phyloP scores from a whole-genome alignment of 2,113 vertebrate genomes.

The Heterotilapia buettikoferi region DNA sequence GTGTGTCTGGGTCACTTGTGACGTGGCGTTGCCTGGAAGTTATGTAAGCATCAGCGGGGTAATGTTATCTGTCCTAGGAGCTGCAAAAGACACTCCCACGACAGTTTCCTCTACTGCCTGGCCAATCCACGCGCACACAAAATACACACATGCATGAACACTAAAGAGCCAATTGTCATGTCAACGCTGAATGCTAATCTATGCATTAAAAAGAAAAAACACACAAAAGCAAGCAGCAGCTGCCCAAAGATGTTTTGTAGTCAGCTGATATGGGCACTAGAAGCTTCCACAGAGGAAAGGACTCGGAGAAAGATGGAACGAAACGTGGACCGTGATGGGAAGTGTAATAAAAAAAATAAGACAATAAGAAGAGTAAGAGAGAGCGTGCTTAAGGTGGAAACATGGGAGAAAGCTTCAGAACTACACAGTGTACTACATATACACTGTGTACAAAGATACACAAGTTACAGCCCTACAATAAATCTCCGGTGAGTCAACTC shows the following conservation, averaged over 20 bases:
- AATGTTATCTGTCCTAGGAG: conserved; percentile 67
- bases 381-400: conserved; percentile 20
- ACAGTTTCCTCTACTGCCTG: conserved; percentile 43
- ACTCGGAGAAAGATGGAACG: neutral
- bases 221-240: neutral
- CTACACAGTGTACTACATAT: neutral
- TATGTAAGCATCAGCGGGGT: conserved; percentile 66
- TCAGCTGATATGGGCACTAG: neutral
- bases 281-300: neutral
- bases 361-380: neutral
- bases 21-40: conserved; percentile 69
- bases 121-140: conserved; percentile 7
- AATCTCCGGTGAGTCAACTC: conserved; percentile 33
- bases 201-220: neutral
- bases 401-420: conserved; percentile 37
- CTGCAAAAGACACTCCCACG: conserved; percentile 52
- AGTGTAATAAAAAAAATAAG: neutral
- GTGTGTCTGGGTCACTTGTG: conserved; percentile 50
- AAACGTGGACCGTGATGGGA: neutral
- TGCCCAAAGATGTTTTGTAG: neutral
- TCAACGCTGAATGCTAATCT: neutral
- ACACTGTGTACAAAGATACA: neutral
- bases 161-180: neutral
- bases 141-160: conserved; percentile 7
- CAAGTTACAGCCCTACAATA: neutral